phyloP scores from a whole-genome alignment of 2,113 vertebrate species.

The Syrrhaptes paradoxus region DNA sequence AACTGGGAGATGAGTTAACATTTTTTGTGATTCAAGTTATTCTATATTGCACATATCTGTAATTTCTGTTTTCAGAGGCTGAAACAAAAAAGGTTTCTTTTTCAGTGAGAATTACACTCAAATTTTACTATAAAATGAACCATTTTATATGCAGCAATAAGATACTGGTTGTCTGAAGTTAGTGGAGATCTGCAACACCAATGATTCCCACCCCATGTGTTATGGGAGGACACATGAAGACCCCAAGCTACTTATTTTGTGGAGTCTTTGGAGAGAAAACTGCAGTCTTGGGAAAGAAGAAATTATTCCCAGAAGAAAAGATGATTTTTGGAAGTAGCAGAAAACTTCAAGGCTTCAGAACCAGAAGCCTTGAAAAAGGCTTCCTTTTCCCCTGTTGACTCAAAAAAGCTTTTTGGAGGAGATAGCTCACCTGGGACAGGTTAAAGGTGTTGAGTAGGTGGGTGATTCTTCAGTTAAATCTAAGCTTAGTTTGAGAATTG shows the following conservation, averaged over 20 bases:
- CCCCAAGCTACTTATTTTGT: background rate
- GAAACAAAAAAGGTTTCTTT: background rate
- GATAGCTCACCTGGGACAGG: background rate
- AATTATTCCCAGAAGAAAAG: background rate
- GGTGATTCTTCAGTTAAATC: background rate
- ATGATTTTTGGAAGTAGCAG: background rate
- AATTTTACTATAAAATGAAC: background rate
- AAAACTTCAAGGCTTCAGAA: background rate
- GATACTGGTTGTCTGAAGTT: background rate
- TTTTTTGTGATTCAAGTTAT: background rate
- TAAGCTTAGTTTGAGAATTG: background rate
- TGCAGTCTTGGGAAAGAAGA: background rate
- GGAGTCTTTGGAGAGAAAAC: background rate
- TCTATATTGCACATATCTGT: background rate
- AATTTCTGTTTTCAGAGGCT: background rate
- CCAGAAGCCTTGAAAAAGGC: background rate
- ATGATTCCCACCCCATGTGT: background rate
- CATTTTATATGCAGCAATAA: background rate
- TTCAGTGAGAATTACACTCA: background rate
- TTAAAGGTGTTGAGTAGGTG: background rate
- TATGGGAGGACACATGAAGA: background rate
- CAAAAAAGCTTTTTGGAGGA: background rate
- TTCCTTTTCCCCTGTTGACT: background rate
- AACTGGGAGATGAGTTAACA: background rate
- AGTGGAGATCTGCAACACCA: background rate